Percentiles rank a stretch among this genome's conserved stretches.
These are phyloP conservation scores for Myripristis murdjan DNA, from an alignment of 2,797 vertebrate species.

Conservation along the genomic window DNA sequence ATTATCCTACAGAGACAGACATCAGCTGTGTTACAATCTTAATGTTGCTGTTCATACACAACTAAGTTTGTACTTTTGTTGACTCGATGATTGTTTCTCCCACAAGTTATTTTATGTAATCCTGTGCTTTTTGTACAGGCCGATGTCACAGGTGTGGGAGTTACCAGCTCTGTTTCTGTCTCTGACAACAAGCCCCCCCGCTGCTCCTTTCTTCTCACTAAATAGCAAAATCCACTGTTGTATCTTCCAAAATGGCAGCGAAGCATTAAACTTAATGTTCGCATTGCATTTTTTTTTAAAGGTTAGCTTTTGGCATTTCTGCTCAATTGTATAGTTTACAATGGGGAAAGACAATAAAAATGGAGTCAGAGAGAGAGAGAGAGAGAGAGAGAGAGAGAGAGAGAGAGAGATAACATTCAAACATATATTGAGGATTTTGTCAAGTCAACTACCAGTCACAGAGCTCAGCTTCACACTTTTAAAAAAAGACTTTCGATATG, in stretches of 20 bases:
- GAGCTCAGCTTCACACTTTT: conserved; percentile 25
- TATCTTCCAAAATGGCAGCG: too few relatives aligned
- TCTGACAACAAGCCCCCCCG: too few relatives aligned
- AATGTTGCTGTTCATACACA: neutral
- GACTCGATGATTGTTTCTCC: neutral
- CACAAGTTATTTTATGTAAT: neutral
- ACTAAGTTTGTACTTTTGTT: neutral
- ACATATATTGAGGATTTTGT: too few relatives aligned
- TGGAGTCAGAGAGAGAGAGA: too few relatives aligned
- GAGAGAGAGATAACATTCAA: too few relatives aligned
- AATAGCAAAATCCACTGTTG: neutral
- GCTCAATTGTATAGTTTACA: conserved; percentile 9
- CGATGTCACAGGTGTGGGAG: too few relatives aligned
- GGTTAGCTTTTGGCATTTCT: conserved; percentile 24
- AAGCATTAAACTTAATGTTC: conserved; percentile 2
- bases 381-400: too few relatives aligned
- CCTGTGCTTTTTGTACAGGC: too few relatives aligned
- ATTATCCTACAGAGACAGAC: too few relatives aligned
- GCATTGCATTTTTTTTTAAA: neutral
- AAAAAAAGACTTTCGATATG: conserved; percentile 34
- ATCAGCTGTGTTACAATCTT: neutral
- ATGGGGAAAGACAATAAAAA: too few relatives aligned
- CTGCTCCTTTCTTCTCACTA: too few relatives aligned
- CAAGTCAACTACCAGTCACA: conserved; percentile 41
- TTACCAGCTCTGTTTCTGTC: too few relatives aligned